Evolutionary conservation across 2,113 vertebrate genomes (phyloP).

Genomic region (Aleadryas rufinucha): DNA sequence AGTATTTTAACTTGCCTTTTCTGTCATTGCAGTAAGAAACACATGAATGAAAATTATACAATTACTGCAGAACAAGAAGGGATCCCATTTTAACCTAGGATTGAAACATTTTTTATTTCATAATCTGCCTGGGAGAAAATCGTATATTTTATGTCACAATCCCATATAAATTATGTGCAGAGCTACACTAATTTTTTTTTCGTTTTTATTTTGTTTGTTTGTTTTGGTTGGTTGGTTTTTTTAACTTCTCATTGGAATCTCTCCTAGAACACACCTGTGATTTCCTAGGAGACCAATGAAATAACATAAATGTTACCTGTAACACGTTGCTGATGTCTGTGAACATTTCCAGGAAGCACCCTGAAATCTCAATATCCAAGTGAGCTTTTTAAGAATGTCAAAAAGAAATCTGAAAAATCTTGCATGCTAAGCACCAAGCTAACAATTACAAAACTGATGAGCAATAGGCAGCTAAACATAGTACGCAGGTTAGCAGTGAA

Average conservation of each 20-base stretch:
- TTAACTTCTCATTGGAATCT: background rate
- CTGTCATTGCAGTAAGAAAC: background rate
- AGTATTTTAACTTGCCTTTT: fast-evolving
- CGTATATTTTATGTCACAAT: background rate
- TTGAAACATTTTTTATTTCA: background rate
- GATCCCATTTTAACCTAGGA: background rate
- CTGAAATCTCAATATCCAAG: background rate
- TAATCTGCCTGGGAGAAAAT: background rate
- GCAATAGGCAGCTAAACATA: background rate
- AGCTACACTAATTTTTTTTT: background rate
- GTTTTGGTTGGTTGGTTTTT: no score
- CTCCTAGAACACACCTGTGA: background rate
- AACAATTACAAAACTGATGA: background rate
- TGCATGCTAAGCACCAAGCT: background rate
- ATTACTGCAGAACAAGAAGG: background rate
- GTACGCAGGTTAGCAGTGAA: background rate
- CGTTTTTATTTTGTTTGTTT: background rate
- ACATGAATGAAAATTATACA: background rate
- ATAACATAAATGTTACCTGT: background rate
- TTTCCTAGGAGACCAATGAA: background rate
- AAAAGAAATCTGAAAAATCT: background rate
- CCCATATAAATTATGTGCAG: background rate
- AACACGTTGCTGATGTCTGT: background rate
- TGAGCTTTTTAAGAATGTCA: fast-evolving
- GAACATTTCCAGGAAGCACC: background rate